phyloP scores from a whole-genome alignment of 1,140 invertebrate species.

The Lysiphlebus fabarum region DNA sequence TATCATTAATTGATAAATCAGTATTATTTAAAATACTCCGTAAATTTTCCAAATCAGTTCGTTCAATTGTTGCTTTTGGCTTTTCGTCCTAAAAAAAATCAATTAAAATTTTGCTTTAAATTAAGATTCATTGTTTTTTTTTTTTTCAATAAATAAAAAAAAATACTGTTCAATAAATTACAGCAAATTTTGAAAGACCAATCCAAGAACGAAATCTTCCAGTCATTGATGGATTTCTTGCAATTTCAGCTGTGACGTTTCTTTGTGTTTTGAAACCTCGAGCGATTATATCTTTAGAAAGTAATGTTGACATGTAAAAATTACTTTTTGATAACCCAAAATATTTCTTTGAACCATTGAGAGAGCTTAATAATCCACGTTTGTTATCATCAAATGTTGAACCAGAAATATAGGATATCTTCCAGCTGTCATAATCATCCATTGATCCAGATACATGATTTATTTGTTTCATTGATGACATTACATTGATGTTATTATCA shows the following conservation, averaged over 20 bases:
- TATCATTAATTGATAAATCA: slow-evolving; percentile 55
- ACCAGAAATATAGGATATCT: slow-evolving; percentile 44
- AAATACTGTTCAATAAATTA: slow-evolving; percentile 11
- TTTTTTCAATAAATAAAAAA: slow-evolving; percentile 14
- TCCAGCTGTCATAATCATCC: slow-evolving; percentile 42
- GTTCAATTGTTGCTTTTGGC: slow-evolving; percentile 19
- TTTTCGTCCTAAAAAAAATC: slow-evolving; percentile 23
- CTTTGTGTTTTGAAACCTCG: slow-evolving; percentile 75
- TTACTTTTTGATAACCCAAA: background rate
- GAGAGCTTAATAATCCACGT: slow-evolving; percentile 30
- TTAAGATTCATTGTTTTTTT: slow-evolving; percentile 6
- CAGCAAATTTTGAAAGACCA: slow-evolving; percentile 26
- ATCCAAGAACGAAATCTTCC: slow-evolving; percentile 44
- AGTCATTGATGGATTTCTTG: slow-evolving; percentile 66
- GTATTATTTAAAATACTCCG: slow-evolving; percentile 37
- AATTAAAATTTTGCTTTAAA: background rate
- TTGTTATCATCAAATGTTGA: slow-evolving; percentile 46
- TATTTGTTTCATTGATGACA: slow-evolving; percentile 4
- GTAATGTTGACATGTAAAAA: background rate
- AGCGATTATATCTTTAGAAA: slow-evolving; percentile 33
- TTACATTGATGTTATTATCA: slow-evolving; percentile 23
- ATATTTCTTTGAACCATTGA: slow-evolving; percentile 25
- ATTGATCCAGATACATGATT: slow-evolving; percentile 8
- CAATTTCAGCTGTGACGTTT: slow-evolving; percentile 64
- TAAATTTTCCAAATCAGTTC: slow-evolving; percentile 32